Evolutionary conservation across 2,797 vertebrate species (phyloP), one percentile per base, ranked within the genome.

Genomic region (Helarctos malayanus): DNA sequence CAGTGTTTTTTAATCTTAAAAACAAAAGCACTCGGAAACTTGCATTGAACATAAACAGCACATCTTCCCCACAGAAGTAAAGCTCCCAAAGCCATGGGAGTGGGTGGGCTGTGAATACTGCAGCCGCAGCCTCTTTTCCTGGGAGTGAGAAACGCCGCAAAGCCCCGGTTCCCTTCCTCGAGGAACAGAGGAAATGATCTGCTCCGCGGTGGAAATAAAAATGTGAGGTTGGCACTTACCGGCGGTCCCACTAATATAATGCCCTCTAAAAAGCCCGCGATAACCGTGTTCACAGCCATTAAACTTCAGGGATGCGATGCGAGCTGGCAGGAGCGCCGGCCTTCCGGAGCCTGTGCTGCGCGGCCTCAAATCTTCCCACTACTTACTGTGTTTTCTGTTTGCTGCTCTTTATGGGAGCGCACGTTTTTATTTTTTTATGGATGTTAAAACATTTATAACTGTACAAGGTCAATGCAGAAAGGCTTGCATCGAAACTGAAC

Each of bases 371-470:
- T 97, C 97, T 96, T 89, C 83, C 93, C 63, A 15, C 81, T 32
- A 4, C 92, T 78, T 32, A 15, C 81, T 45, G 82, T 92, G 92
- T 94, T 93, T 97, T 95, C 92, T 97, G 96, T 97, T 97, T 93
- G 95, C 84, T 95, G 91, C 94, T 94, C 94, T 96, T 96, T 96
- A 96, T 97, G 95, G 90, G 81, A 32, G 38, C 2, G 1, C 32
- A 79, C 61, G 85, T 90, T 97, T 97, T 95, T 89, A 93, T 97
- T 88, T 97, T 96, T 96, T 97, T 96, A 98, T 97, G 88, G 97
- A 92, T 96, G 79, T 89, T 98, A 96, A 98, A 98, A 98, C 96
- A 98, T 96, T 98, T 96, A 97, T 98, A 97, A 97, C 97, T 91
- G 84, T 84, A 54, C 96, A 97, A 98, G 97, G 98, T 98, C 97